Percentiles rank a stretch among this genome's conserved stretches.
phyloP scores from a whole-genome alignment of 2,113 vertebrate genomes.

The Lutjanus erythropterus region DNA sequence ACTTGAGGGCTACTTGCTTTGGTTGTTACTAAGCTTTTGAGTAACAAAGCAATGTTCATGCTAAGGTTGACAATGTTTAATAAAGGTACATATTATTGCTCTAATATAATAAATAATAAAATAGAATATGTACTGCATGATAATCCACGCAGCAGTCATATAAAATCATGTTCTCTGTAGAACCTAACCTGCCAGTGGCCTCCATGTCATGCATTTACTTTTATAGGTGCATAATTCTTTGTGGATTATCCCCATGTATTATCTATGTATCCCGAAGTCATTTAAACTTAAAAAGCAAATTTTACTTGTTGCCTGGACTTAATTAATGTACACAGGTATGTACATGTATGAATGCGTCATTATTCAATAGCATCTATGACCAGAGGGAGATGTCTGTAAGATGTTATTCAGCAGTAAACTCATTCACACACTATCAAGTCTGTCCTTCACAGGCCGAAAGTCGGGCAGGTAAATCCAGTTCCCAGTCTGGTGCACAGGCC shows the following conservation, averaged over 20 bases:
- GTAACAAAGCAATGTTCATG: not conserved
- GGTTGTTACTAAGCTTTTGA: not conserved
- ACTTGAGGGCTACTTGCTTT: not conserved
- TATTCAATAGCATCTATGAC: conserved; percentile 11
- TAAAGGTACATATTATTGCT: not conserved
- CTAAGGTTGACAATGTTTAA: not conserved
- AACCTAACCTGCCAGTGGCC: not conserved
- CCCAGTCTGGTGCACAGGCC: conserved; percentile 56
- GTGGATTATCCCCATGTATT: not conserved
- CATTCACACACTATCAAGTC: conserved; percentile 64
- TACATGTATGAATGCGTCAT: conserved; percentile 16
- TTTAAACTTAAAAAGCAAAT: conserved; percentile 10
- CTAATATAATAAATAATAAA: not conserved
- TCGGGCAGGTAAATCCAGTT: conserved; percentile 55
- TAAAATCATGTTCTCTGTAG: not conserved
- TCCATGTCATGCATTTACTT: conserved; percentile 16
- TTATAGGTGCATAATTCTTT: conserved; percentile 1
- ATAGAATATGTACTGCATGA: not conserved
- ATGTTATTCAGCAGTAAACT: conserved; percentile 51
- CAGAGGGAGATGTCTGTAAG: conserved; percentile 48
- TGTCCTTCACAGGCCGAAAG: conserved; percentile 40
- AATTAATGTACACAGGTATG: conserved; percentile 8
- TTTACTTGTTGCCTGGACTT: conserved; percentile 12
- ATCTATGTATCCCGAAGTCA: not conserved
- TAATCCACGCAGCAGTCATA: not conserved